Evolutionary conservation across 2,888 invertebrate genomes (phyloP), one percentile per base, ranked within the genome.

Genomic region (Metalampra italica): DNA sequence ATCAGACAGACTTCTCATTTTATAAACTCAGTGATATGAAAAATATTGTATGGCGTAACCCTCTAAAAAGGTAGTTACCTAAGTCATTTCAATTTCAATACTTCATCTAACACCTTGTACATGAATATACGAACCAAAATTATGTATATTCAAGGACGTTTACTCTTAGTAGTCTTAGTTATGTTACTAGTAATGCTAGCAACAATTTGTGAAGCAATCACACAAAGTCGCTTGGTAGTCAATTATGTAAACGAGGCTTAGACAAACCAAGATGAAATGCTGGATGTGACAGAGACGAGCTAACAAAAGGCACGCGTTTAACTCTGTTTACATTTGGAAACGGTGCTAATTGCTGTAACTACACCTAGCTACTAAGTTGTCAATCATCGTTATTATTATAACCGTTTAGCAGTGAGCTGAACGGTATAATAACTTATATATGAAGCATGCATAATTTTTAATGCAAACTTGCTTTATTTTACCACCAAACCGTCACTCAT

Each of bases 301-400:
- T n/a, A 7, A 29, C 29, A 11, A 41, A 39, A 29, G 41, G n/a
- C 41, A 29, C n/a, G 29, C 41, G 36, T 22, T 29, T n/a, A 41
- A 41, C 22, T 34, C 9, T 43, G 36, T 45, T 45, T 45, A 37
- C 45, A 34, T 11, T n/a, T 44, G 11, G 22, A 22, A 36, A 37
- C 37, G 15, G 3, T n/a, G 11, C 36, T 36, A 36, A 47, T 43
- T 38, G 14, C 32, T 45, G 61, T 59, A 64, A 66, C 62, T 51
- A 51, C 39, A 41, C 45, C 36, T 36, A 9, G 32, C 32, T 36
- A 22, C 22, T 58, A 61, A 59, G 55, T 56, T 56, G 65, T 64
- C 62, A 54, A 63, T 67, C 63, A 68, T 57, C 63, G 36, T 36
- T 36, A 60, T 65, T 68, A 63, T 66, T 62, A 60, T 66, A 65